phyloP scores from a whole-genome alignment of 2,888 invertebrate genomes.

The Busseola fusca region DNA sequence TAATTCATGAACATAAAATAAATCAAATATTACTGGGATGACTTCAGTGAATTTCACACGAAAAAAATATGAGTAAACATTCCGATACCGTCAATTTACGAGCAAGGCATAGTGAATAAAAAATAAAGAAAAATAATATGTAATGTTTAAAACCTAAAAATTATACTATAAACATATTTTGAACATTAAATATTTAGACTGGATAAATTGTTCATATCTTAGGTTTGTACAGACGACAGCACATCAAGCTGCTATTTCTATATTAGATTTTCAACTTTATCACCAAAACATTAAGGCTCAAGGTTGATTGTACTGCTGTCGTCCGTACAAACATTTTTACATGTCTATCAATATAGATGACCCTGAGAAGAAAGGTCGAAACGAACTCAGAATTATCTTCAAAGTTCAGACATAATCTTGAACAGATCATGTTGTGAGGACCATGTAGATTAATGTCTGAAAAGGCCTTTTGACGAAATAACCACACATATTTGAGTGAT shows the following conservation, averaged over 20 bases:
- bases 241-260: no score
- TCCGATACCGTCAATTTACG: conserved; percentile 13
- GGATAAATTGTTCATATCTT: no score
- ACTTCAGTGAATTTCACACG: conserved; percentile 3
- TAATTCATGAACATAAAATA: not conserved
- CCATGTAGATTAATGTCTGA: not conserved
- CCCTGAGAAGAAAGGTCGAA: not conserved
- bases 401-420: not conserved
- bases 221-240: not conserved
- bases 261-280: no score
- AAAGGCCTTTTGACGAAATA: not conserved
- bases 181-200: not conserved
- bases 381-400: not conserved
- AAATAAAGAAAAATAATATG: not conserved
- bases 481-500: not conserved
- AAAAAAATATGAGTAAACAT: conserved; percentile 16
- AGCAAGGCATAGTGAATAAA: not conserved
- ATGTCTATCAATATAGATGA: not conserved
- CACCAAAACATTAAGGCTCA: no score
- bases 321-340: not conserved
- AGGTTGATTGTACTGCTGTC: no score
- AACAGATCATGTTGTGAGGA: not conserved
- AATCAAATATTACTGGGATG: conserved; percentile 7
- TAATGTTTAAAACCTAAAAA: not conserved
- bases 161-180: not conserved